Conservation (phyloP, 2,113 vertebrate species). For the Ivindomyrus marchei region DNA sequence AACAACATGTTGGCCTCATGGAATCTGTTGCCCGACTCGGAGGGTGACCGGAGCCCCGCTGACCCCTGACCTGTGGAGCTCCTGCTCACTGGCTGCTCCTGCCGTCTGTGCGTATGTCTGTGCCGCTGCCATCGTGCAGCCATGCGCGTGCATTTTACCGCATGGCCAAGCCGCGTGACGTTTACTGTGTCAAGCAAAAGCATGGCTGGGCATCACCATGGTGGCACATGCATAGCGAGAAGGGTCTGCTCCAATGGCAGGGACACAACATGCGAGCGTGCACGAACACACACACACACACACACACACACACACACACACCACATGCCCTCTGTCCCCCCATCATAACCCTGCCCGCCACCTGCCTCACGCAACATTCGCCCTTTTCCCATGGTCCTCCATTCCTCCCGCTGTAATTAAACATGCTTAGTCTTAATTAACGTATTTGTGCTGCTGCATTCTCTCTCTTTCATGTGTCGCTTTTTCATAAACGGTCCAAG, state of each 20-base stretch:
- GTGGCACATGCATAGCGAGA: background rate
- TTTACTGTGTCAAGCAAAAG: constrained; percentile 22
- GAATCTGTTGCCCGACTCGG: constrained; percentile 19
- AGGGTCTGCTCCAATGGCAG: background rate
- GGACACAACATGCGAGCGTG: background rate
- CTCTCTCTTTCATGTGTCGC: background rate
- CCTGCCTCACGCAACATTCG: background rate
- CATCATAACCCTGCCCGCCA: background rate
- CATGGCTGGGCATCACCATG: constrained; percentile 14
- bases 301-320: background rate
- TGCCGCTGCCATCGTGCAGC: constrained; percentile 32
- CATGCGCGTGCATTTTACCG: constrained; percentile 14
- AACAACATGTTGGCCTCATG: constrained; percentile 32
- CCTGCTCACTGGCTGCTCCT: constrained; percentile 1
- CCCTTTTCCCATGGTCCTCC: background rate
- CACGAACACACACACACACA: background rate
- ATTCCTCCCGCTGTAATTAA: background rate
- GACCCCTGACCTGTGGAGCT: background rate
- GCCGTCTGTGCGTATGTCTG: constrained; percentile 33
- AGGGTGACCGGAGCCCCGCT: background rate
- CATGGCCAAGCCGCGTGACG: background rate
- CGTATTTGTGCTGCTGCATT: background rate
- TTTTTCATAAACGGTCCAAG: background rate
- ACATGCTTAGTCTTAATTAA: background rate
- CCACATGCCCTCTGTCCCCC: background rate